Evolutionary conservation across 2,113 vertebrate genomes (phyloP).

Genomic region (Pitta sordida): DNA sequence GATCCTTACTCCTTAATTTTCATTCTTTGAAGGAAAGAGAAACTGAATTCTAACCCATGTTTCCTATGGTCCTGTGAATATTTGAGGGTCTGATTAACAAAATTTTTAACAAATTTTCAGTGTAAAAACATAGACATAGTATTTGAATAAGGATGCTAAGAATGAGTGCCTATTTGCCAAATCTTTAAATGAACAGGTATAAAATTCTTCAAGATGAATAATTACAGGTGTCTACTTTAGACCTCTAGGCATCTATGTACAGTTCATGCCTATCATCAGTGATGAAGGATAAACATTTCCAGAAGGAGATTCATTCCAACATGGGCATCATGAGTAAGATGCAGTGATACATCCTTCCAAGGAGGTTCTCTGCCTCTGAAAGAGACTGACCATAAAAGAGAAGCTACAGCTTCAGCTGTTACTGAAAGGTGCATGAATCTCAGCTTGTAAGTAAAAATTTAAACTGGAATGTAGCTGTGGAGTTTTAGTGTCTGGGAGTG

Average conservation of each 20-base stretch:
- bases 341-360: fast-evolving
- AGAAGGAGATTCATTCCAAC: background rate
- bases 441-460: background rate
- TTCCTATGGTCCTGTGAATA: background rate
- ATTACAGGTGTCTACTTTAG: background rate
- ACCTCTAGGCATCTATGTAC: background rate
- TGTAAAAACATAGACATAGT: background rate
- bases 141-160: background rate
- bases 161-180: background rate
- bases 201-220: background rate
- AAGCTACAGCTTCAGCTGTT: background rate
- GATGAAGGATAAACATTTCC: background rate
- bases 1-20: background rate
- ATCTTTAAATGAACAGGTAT: background rate
- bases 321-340: background rate
- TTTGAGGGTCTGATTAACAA: background rate
- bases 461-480: background rate
- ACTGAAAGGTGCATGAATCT: background rate
- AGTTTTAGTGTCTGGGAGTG: background rate
- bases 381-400: background rate
- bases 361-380: background rate
- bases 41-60: background rate
- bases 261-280: background rate
- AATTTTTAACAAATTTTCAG: background rate
- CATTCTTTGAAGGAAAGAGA: background rate